Evolutionary conservation across 2,113 vertebrate species (phyloP).

Genomic region (Cyprinodon brontotheroides): DNA sequence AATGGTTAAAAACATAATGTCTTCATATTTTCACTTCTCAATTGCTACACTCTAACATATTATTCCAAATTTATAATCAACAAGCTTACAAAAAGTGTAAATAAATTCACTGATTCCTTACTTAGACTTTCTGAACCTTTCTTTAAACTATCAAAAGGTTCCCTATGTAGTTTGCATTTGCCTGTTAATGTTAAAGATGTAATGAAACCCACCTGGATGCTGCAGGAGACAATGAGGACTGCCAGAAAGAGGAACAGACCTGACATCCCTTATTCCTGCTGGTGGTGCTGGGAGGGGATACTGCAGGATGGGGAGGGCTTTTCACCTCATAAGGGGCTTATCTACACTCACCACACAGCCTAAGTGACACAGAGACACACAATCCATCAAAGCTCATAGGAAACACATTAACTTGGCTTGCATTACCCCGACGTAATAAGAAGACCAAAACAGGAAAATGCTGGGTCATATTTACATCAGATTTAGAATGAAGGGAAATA

Average conservation of each 20-base stretch:
- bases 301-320: slow-evolving; percentile 54
- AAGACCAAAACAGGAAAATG: slow-evolving; percentile 49
- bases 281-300: slow-evolving; percentile 53
- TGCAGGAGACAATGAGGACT: slow-evolving; percentile 70
- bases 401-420: slow-evolving; percentile 39
- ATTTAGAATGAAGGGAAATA: slow-evolving; percentile 7
- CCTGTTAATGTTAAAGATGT: slow-evolving; percentile 2
- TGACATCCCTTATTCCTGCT: slow-evolving; percentile 76
- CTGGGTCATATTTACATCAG: slow-evolving; percentile 3
- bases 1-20: too few relatives aligned
- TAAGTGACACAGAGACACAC: slow-evolving; percentile 70
- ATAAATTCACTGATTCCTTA: neutral
- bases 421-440: slow-evolving; percentile 5
- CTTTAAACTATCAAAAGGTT: slow-evolving; percentile 3
- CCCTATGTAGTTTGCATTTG: neutral
- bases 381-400: slow-evolving; percentile 52
- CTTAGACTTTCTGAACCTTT: neutral
- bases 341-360: slow-evolving; percentile 68
- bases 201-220: slow-evolving; percentile 73
- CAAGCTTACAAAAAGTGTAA: slow-evolving; percentile 6
- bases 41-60: too few relatives aligned
- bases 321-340: slow-evolving; percentile 76
- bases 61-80: too few relatives aligned
- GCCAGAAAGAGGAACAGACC: slow-evolving; percentile 67
- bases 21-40: too few relatives aligned